These are phyloP conservation scores for Peromyscus polionotus DNA, from an alignment of 2,113 vertebrate genomes.

Conservation along the genomic window DNA sequence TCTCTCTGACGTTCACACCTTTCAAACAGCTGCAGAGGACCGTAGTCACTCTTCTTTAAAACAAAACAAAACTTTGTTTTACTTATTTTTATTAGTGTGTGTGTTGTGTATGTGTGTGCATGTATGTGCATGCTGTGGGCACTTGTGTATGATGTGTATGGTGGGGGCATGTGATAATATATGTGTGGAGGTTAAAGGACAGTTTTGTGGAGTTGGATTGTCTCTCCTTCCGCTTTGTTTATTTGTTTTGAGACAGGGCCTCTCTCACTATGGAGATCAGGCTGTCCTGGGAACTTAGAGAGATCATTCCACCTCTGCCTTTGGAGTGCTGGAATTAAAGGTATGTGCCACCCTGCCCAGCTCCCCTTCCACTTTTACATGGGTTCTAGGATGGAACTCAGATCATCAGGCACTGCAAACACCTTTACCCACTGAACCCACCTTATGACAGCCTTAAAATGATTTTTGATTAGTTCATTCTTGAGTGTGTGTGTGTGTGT, in stretches of 20 bases:
- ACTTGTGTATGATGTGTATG: neutral
- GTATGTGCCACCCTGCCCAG: too few species aligned
- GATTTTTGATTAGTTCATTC: neutral
- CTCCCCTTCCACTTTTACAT: neutral
- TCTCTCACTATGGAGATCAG: neutral
- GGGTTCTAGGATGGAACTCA: neutral
- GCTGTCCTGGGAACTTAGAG: neutral
- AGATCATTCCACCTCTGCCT: neutral
- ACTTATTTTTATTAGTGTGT: neutral
- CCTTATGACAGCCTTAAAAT: neutral
- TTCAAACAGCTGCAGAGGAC: accelerated
- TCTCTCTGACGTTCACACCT: neutral
- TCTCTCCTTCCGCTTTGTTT: neutral
- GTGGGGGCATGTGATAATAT: neutral
- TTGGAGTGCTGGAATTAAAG: neutral
- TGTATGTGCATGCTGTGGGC: neutral
- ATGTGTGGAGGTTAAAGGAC: neutral
- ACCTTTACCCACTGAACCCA: neutral
- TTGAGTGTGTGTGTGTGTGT: neutral
- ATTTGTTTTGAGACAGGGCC: neutral
- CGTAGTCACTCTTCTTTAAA: accelerated
- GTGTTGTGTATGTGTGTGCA: neutral
- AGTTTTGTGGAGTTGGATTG: neutral
- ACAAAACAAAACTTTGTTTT: neutral
- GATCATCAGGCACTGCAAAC: too few species aligned